A percentile compares a stretch with the other conserved stretches of the same genome.
phyloP scores from a whole-genome alignment of 1,140 invertebrate species.

The Rhizoglyphus robini region DNA sequence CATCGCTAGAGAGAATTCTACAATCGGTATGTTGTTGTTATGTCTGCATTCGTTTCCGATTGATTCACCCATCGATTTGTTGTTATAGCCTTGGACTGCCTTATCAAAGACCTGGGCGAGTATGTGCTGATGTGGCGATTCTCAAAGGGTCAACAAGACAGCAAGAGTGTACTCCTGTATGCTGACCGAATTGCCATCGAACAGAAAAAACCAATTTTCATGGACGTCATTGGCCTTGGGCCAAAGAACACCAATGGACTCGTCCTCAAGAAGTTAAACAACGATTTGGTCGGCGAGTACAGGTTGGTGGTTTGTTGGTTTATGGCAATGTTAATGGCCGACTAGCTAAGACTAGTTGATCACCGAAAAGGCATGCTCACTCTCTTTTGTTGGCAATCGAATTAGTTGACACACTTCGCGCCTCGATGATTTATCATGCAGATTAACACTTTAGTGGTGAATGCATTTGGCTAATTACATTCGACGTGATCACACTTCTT shows the following conservation, averaged over 20 bases:
- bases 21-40: background rate
- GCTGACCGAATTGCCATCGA: background rate
- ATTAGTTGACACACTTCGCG: too few relatives aligned
- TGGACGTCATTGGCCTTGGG: background rate
- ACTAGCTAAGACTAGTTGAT: background rate
- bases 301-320: background rate
- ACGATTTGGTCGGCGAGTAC: background rate
- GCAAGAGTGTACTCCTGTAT: background rate
- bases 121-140: constrained; percentile 9
- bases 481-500: too few relatives aligned
- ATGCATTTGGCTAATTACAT: too few relatives aligned
- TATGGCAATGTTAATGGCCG: background rate
- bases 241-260: too few relatives aligned
- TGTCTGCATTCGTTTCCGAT: background rate
- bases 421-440: too few relatives aligned
- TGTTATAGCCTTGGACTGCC: background rate
- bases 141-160: background rate
- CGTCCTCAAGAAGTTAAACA: background rate
- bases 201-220: background rate
- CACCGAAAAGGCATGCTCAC: background rate
- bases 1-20: background rate
- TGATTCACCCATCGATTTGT: background rate
- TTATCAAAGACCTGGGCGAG: constrained; percentile 9
- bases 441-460: too few relatives aligned
- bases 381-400: too few relatives aligned